A percentile compares a stretch with the other conserved stretches of the same genome.
Conservation (phyloP, 2,797 vertebrate genomes). For the Rhincodon typus region DNA sequence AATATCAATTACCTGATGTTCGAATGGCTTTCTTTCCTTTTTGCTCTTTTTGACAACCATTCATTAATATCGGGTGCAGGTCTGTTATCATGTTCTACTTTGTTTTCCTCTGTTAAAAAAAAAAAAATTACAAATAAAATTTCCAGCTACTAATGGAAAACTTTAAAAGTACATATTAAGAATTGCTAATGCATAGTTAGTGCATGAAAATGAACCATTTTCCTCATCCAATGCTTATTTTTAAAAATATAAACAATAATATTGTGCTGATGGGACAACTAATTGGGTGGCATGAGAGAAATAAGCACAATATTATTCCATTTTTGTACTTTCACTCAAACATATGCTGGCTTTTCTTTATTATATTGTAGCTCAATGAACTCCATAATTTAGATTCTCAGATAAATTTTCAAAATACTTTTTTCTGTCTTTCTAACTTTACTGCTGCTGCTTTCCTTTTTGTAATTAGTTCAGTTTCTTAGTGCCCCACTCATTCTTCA, state of each 20-base stretch:
- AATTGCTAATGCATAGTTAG: background rate
- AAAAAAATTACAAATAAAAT: background rate
- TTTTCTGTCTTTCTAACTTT: background rate
- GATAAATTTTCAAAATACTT: background rate
- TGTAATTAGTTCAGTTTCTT: background rate
- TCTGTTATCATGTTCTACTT: constrained; percentile 55
- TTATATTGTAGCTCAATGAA: background rate
- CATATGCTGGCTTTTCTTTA: background rate
- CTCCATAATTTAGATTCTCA: background rate
- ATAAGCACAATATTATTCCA: background rate
- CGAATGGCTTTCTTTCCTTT: constrained; percentile 54
- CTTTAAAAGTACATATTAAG: background rate
- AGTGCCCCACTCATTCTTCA: background rate
- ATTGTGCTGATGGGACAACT: background rate
- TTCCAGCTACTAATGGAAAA: background rate
- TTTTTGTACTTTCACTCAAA: background rate
- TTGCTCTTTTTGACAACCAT: constrained; percentile 80
- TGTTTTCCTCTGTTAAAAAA: constrained; percentile 64
- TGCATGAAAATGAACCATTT: background rate
- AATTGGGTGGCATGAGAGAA: background rate
- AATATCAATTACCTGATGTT: constrained; percentile 64
- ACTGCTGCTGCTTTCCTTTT: background rate
- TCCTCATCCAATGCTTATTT: background rate
- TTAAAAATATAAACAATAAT: background rate
- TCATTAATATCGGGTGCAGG: constrained; percentile 58